Evolutionary conservation across 2,888 invertebrate species (phyloP), one percentile per base, ranked within the genome.

Genomic region (Drosophila longiperda): DNA sequence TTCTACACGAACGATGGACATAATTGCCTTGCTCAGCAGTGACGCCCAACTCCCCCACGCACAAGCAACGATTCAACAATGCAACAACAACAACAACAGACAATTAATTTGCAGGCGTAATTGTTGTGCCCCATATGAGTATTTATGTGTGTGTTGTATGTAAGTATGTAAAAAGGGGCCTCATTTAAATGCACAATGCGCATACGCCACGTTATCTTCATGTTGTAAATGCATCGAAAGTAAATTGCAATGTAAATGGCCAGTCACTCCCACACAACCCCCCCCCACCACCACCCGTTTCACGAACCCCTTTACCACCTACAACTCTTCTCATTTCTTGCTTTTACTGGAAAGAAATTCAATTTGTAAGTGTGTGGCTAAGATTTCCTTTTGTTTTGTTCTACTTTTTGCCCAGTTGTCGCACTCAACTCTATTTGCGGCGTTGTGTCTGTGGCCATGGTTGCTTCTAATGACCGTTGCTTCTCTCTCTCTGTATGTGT

Each of bases 1-100:
- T 90, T 88, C 87, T 87, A 88, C 89, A 80, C 81, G 89, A 82
- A 73, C 85, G 88, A 74, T 73, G 89, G 85, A 89, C 90, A 87
- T 87, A 87, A 87, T 87, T 87, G 89, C 89, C 69, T 53, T 20
- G 65, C 73, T 78, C 55, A 66, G 65, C 55, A 42, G 67, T 69
- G 80, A 80, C 81, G 78, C 86, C 88, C 86, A 75, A 40, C 68
- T 67, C 88, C 74, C 73, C 62, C 80, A 63, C 73, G 63, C 67
- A 74, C 52, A 52, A 65, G 45, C 52, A 45, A 52, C 54, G 45
- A 34, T 45, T 20, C 45, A 55, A 32, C 59, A 75, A 32, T 9
- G 11, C 42, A 71, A 17, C 61, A 53, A 9, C 20, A 36, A 8
- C 50, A 42, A 59, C 52, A 65, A 77, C 83, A 75, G 71, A 52